phyloP scores from a whole-genome alignment of 2,797 vertebrate genomes.

The Sarcophilus harrisii region DNA sequence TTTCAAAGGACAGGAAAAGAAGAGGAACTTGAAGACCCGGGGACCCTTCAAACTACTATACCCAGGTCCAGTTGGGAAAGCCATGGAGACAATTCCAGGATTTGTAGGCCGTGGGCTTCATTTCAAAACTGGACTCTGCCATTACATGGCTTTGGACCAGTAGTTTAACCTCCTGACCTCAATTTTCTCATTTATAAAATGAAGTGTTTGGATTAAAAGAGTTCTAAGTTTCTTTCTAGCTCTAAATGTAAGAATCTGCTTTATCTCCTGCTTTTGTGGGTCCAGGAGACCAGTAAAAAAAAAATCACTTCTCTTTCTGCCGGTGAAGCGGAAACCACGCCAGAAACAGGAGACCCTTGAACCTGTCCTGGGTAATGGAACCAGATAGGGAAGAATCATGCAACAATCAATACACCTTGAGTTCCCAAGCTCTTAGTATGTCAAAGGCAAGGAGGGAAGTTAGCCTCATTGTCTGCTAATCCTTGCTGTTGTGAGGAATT shows the following conservation, averaged over 20 bases:
- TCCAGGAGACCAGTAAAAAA: background rate
- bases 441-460: background rate
- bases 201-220: background rate
- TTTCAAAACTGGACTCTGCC: background rate
- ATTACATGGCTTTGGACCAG: background rate
- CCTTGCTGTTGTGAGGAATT: background rate
- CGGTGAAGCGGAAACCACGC: no score
- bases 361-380: no score
- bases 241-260: background rate
- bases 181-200: no score
- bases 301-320: no score
- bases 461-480: background rate
- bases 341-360: no score
- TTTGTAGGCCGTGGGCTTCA: no score
- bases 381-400: background rate
- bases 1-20: background rate
- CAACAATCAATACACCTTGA: background rate
- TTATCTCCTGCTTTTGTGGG: background rate
- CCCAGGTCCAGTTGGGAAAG: background rate
- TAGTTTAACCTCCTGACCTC: background rate
- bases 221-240: background rate
- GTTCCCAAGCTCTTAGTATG: background rate
- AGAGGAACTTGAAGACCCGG: background rate
- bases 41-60: no score
- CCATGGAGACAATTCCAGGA: no score